Percentiles rank a stretch among this genome's conserved stretches.
Conservation (phyloP, 2,888 invertebrate genomes). For the Andrena dorsata region DNA sequence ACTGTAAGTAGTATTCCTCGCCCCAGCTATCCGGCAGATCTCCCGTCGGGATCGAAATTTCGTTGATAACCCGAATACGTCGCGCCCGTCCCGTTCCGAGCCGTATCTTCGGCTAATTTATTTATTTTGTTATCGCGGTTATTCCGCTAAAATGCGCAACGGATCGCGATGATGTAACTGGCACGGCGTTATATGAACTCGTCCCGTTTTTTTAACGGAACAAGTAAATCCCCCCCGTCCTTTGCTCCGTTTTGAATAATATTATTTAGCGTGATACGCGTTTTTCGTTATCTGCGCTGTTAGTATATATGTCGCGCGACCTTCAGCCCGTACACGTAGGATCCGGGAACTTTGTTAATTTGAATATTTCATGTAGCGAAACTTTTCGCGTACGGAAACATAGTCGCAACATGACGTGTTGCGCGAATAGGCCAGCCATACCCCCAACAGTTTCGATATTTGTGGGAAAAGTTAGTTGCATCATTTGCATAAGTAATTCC, state of each 20-base stretch:
- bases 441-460: background rate
- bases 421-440: background rate
- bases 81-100: background rate
- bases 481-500: background rate
- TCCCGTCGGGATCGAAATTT: background rate
- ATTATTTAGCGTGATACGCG: constrained; percentile 44
- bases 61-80: background rate
- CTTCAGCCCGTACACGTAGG: constrained; percentile 45
- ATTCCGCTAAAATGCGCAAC: background rate
- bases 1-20: constrained; percentile 89
- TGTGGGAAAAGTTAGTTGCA: background rate
- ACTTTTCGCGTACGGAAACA: constrained; percentile 25
- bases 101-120: background rate
- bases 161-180: constrained; percentile 41
- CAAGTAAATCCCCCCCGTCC: background rate
- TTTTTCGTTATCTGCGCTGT: constrained; percentile 42
- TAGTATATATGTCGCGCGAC: constrained; percentile 24
- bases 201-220: background rate
- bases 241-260: constrained; percentile 1
- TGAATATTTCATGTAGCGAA: constrained; percentile 34
- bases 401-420: constrained; percentile 38
- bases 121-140: background rate
- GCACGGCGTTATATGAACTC: background rate
- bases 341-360: constrained; percentile 43
- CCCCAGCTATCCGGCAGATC: background rate